A percentile compares a stretch with the other conserved stretches of the same genome.
These are phyloP conservation scores for Myotis lucifugus DNA, from an alignment of 2,113 vertebrate species.

Conservation along the genomic window DNA sequence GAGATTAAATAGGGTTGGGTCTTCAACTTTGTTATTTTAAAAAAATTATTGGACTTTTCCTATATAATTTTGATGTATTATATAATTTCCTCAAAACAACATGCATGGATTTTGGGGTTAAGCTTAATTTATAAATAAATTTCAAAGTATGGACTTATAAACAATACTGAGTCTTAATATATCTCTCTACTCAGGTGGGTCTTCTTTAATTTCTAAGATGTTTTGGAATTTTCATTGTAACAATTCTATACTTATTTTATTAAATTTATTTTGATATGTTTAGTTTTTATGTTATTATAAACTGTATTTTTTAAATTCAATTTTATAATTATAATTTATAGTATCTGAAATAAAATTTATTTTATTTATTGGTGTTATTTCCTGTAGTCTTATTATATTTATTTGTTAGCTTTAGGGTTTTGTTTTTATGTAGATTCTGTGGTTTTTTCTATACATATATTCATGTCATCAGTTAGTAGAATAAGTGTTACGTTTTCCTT, in stretches of 20 bases:
- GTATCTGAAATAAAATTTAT: background rate
- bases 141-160: background rate
- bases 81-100: background rate
- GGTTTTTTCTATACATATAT: background rate
- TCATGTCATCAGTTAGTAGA: background rate
- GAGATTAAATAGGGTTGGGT: background rate
- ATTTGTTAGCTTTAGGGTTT: background rate
- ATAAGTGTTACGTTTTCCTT: background rate
- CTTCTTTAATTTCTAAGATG: background rate
- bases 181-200: too few species aligned
- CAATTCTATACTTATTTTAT: background rate
- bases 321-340: background rate
- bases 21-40: background rate
- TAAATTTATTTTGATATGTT: background rate
- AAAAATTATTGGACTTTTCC: background rate
- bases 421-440: background rate
- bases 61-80: background rate
- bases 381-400: background rate
- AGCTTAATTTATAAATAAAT: background rate
- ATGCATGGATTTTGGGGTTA: background rate
- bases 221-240: background rate
- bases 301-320: background rate
- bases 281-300: background rate
- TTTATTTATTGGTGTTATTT: background rate
- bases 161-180: background rate